Percentiles rank a stretch among this genome's conserved stretches.
These are phyloP conservation scores for Leptura quadrifasciata DNA, from an alignment of 2,888 invertebrate genomes.

Conservation along the genomic window DNA sequence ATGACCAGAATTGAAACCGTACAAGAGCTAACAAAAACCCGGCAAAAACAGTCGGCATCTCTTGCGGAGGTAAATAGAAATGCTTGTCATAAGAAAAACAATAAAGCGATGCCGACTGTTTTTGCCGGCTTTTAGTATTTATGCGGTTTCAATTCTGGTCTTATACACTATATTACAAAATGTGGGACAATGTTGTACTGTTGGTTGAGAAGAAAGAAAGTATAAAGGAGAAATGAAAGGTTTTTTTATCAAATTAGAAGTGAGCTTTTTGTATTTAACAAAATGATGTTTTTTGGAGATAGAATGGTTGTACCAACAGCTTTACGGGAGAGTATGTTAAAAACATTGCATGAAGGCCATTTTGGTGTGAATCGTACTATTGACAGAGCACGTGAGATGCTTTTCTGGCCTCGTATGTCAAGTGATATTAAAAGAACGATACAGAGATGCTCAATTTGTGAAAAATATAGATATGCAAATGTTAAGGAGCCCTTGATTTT, in stretches of 20 bases:
- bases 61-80: no score
- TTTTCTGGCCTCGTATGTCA: conserved; percentile 65
- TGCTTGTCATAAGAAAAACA: no score
- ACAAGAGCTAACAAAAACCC: no score
- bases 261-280: conserved; percentile 14
- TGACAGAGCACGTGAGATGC: conserved; percentile 47
- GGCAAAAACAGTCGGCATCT: no score
- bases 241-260: background rate
- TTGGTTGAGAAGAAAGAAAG: background rate
- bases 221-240: background rate
- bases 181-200: background rate
- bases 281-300: conserved; percentile 35
- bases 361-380: conserved; percentile 64
- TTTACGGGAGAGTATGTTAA: conserved; percentile 52
- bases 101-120: no score
- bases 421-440: conserved; percentile 43
- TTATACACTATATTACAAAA: no score
- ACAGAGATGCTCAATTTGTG: conserved; percentile 35
- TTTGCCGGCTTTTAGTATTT: no score
- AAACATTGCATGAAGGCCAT: conserved; percentile 63
- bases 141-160: no score
- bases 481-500: conserved; percentile 41
- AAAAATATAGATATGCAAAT: conserved; percentile 43
- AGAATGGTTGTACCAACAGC: conserved; percentile 52
- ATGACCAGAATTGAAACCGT: no score